A percentile compares a stretch with the other conserved stretches of the same genome.
phyloP scores from a whole-genome alignment of 2,888 invertebrate species.

The Drosophila ezoana region DNA sequence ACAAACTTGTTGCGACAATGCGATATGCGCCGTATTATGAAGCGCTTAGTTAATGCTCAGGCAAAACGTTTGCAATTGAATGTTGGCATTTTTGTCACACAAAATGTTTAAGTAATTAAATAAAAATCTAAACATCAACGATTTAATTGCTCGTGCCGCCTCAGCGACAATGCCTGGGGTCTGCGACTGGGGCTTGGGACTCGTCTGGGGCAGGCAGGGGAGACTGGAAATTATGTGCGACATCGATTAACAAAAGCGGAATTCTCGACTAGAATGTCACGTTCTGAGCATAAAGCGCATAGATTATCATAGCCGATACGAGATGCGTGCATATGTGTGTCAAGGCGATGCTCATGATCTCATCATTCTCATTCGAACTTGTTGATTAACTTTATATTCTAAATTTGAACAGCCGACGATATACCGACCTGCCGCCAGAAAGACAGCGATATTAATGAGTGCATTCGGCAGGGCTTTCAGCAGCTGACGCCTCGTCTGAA shows the following conservation, averaged over 20 bases:
- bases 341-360: constrained; percentile 51
- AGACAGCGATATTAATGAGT: constrained; percentile 87
- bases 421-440: constrained; percentile 87
- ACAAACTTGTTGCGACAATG: constrained; percentile 59
- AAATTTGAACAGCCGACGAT: constrained; percentile 76
- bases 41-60: constrained; percentile 36
- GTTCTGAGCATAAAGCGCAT: constrained; percentile 65
- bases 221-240: constrained; percentile 39
- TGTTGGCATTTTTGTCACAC: constrained; percentile 45
- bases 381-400: constrained; percentile 11
- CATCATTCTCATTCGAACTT: constrained; percentile 3
- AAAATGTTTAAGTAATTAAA: constrained; percentile 31
- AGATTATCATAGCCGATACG: constrained; percentile 51
- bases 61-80: constrained; percentile 51
- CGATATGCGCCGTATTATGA: constrained; percentile 35
- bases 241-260: constrained; percentile 35
- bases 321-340: constrained; percentile 51
- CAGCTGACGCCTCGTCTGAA: constrained; percentile 84
- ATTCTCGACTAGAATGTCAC: constrained; percentile 62
- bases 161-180: constrained; percentile 40
- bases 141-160: constrained; percentile 46
- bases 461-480: constrained; percentile 87
- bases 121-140: constrained; percentile 33
- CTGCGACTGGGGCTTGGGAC: not conserved
- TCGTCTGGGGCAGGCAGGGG: not conserved